phyloP scores from a whole-genome alignment of 2,888 invertebrate species.

The Eupithecia dodoneata region DNA sequence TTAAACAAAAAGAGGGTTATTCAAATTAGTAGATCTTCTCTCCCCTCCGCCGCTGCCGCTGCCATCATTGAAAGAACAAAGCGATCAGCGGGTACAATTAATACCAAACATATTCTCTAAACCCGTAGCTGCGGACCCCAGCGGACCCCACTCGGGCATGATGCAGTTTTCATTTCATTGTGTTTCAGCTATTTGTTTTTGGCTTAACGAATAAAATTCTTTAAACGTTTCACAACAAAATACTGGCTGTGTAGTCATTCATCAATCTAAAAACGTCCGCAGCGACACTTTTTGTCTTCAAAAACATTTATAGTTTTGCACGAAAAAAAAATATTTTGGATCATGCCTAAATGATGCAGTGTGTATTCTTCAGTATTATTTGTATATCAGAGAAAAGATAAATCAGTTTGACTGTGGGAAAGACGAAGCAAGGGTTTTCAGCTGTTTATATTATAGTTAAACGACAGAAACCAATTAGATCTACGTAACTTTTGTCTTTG shows the following conservation, averaged over 20 bases:
- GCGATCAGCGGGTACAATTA: slow-evolving; percentile 31
- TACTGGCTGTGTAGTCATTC: neutral
- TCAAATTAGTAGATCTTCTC: slow-evolving; percentile 14
- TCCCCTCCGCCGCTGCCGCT: slow-evolving; percentile 21
- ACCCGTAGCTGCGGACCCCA: slow-evolving; percentile 44
- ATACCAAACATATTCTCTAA: slow-evolving; percentile 29
- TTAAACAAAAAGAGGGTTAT: slow-evolving; percentile 5
- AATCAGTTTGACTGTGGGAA: too few species aligned
- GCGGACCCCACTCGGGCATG: slow-evolving; percentile 32
- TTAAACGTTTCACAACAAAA: neutral
- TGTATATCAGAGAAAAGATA: too few species aligned
- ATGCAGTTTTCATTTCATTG: slow-evolving; percentile 13
- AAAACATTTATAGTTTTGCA: too few species aligned
- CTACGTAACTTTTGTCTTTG: too few species aligned
- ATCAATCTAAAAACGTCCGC: too few species aligned
- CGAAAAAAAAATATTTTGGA: too few species aligned
- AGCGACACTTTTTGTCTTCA: neutral
- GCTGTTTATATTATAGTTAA: too few species aligned
- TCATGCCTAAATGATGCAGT: too few species aligned
- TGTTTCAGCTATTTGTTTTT: neutral
- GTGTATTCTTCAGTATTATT: too few species aligned
- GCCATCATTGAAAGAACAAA: slow-evolving; percentile 20
- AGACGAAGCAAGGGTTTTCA: too few species aligned
- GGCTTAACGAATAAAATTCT: neutral
- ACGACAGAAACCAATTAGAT: too few species aligned